Evolutionary conservation across 2,888 invertebrate species (phyloP).

Genomic region (Hypolimnas misippus): DNA sequence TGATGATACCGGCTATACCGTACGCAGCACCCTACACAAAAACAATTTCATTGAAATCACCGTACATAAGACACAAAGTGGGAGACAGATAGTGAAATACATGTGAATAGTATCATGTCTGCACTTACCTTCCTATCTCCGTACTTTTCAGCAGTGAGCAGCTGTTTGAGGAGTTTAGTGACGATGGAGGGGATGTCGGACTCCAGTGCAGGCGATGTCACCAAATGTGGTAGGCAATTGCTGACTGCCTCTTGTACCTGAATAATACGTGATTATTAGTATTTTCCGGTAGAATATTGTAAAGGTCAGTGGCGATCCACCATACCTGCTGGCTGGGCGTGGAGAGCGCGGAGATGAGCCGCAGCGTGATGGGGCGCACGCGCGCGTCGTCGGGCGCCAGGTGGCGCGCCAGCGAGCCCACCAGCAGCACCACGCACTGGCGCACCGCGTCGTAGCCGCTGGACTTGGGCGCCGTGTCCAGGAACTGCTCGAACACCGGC

Average conservation of each 20-base stretch:
- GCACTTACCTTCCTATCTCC: conserved; percentile 91
- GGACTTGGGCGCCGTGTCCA: conserved; percentile 96
- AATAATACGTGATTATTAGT: no score
- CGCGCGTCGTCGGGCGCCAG: conserved; percentile 94
- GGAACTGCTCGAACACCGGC: conserved; percentile 96
- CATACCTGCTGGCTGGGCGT: conserved; percentile 98
- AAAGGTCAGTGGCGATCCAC: no score
- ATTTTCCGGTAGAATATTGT: no score
- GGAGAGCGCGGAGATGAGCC: conserved; percentile 92
- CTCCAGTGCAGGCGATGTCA: conserved; percentile 92
- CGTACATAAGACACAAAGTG: no score
- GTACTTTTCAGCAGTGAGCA: conserved; percentile 96
- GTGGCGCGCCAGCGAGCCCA: conserved; percentile 98
- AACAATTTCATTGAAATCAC: no score
- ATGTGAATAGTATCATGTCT: no score
- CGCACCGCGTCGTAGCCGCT: conserved; percentile 96
- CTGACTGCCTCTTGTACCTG: conserved; percentile 98
- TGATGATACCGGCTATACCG: conserved; percentile 97
- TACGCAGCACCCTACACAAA: conserved; percentile 94
- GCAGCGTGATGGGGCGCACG: conserved; percentile 79
- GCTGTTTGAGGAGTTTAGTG: conserved; percentile 92
- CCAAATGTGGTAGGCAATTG: conserved; percentile 96
- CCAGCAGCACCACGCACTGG: conserved; percentile 97
- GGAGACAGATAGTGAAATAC: no score
- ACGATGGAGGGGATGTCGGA: conserved; percentile 95